Conservation (phyloP, 2,888 invertebrate species). For the Sarcophaga rosellei region DNA sequence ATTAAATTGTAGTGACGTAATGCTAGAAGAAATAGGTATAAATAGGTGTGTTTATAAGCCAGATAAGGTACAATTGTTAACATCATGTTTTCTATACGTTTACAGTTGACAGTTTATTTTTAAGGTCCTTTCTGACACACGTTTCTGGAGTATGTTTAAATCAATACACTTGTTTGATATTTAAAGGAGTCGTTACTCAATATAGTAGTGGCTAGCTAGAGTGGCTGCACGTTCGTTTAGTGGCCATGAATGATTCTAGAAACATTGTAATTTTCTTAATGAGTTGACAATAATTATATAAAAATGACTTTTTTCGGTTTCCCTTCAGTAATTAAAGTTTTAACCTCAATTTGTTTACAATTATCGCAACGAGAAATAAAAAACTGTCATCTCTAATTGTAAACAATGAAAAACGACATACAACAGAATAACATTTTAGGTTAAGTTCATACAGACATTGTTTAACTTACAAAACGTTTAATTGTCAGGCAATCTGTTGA, state of each 20-base stretch:
- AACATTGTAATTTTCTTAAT: too few relatives aligned
- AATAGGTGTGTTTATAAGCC: neutral
- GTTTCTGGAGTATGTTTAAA: too few relatives aligned
- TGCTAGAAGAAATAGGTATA: neutral
- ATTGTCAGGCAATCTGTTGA: neutral
- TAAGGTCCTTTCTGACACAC: too few relatives aligned
- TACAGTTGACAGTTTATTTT: too few relatives aligned
- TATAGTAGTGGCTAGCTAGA: neutral
- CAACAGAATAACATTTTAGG: neutral
- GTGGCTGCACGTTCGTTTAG: too few relatives aligned
- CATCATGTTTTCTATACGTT: too few relatives aligned
- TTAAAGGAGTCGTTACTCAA: too few relatives aligned
- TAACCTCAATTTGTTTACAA: slow-evolving; percentile 20
- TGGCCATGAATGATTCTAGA: too few relatives aligned
- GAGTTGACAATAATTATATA: too few relatives aligned
- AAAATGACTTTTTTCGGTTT: too few relatives aligned
- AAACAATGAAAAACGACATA: neutral
- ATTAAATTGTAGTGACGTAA: neutral
- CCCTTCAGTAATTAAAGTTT: neutral
- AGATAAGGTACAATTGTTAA: neutral
- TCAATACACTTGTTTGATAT: too few relatives aligned
- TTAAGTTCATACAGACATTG: neutral
- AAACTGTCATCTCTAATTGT: neutral
- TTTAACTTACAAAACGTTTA: neutral
- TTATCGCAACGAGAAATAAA: neutral